A percentile compares a stretch with the other conserved stretches of the same genome.
phyloP scores from a whole-genome alignment of 2,113 vertebrate species.

The Manacus vitellinus region DNA sequence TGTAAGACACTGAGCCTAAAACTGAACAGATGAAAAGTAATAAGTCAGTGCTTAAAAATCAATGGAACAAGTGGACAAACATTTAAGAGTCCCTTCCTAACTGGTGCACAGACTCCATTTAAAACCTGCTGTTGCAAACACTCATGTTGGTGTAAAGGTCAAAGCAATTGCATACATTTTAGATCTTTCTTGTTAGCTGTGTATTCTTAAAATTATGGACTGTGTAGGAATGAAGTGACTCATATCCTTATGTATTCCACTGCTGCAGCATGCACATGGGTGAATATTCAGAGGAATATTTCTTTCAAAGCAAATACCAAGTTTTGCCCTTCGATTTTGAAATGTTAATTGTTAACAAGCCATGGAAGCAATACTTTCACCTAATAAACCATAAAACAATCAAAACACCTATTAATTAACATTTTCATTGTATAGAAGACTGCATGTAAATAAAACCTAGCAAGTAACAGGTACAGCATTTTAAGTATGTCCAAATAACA shows the following conservation, averaged over 20 bases:
- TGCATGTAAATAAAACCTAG: background rate
- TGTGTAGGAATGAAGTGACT: background rate
- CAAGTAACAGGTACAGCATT: background rate
- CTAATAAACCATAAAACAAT: background rate
- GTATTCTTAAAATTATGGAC: background rate
- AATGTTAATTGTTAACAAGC: background rate
- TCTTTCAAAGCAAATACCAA: background rate
- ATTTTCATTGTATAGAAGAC: background rate
- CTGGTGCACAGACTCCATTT: background rate
- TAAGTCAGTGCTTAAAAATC: background rate
- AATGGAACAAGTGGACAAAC: background rate
- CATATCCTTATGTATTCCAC: background rate
- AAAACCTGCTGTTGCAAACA: background rate
- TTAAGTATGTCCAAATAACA: background rate
- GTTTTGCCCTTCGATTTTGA: background rate
- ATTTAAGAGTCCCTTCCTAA: background rate
- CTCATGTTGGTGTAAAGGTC: background rate
- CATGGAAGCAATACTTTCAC: background rate
- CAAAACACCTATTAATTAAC: background rate
- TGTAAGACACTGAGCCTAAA: background rate
- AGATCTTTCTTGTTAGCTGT: background rate
- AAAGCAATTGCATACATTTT: background rate
- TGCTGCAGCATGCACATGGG: background rate
- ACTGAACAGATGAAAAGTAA: background rate
- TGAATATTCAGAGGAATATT: background rate